Conservation (phyloP, 2,888 invertebrate species). For the Synergus itoensis region DNA sequence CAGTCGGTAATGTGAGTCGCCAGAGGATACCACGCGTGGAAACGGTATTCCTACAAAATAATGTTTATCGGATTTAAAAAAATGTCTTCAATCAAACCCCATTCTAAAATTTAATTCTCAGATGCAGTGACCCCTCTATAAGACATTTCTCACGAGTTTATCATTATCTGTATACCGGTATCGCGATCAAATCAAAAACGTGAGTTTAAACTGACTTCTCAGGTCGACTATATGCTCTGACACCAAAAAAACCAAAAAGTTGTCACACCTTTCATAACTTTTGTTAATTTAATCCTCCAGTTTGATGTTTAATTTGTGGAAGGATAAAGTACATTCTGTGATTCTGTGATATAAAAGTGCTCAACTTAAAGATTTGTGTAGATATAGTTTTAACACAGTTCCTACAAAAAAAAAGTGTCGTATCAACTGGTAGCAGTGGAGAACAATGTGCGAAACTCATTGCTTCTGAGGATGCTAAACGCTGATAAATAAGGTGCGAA, state of each 20-base stretch:
- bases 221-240: neutral
- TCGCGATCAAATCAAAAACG: neutral
- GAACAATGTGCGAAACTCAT: slow-evolving; percentile 18
- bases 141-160: neutral
- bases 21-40: slow-evolving; percentile 51
- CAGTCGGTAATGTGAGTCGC: slow-evolving; percentile 50
- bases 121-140: neutral
- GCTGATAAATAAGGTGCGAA: slow-evolving; percentile 11
- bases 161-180: neutral
- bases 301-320: neutral
- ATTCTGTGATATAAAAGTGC: slow-evolving; percentile 27
- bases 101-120: neutral
- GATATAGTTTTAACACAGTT: neutral
- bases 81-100: neutral
- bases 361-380: slow-evolving; percentile 6
- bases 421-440: slow-evolving; percentile 27
- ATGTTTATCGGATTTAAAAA: neutral
- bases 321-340: neutral
- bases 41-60: slow-evolving; percentile 27
- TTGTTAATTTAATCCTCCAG: neutral
- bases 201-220: neutral
- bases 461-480: neutral
- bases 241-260: neutral
- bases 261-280: neutral
- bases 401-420: neutral